Percentiles rank a stretch among this genome's conserved stretches.
phyloP scores from a whole-genome alignment of 2,888 invertebrate genomes.

The Latrodectus elegans region DNA sequence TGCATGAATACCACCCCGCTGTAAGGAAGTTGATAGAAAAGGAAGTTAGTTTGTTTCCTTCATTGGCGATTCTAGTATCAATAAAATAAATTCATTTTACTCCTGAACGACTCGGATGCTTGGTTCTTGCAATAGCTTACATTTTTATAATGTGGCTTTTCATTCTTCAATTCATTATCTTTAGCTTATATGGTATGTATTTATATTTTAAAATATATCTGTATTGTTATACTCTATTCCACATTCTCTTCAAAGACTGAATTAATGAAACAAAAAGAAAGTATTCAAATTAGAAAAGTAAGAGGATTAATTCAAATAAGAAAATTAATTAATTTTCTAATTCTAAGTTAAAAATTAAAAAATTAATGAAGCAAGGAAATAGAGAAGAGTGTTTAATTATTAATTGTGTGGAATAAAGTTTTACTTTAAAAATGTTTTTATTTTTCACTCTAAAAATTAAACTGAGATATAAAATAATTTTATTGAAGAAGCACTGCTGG shows the following conservation, averaged over 20 bases:
- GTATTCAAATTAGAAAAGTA: too few species aligned
- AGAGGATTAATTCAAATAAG: too few species aligned
- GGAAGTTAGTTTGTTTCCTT: slow-evolving; percentile 63
- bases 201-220: background rate
- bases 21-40: slow-evolving; percentile 53
- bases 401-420: too few species aligned
- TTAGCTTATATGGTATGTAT: slow-evolving; percentile 45
- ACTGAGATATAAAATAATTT: too few species aligned
- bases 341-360: background rate
- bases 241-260: too few species aligned
- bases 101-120: slow-evolving; percentile 19
- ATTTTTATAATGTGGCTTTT: slow-evolving; percentile 41
- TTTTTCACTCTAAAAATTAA: too few species aligned
- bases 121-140: background rate
- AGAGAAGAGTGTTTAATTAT: background rate
- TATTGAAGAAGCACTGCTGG: too few species aligned
- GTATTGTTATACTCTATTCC: background rate
- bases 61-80: slow-evolving; percentile 27
- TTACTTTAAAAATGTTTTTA: too few species aligned
- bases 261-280: too few species aligned
- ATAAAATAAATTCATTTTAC: slow-evolving; percentile 44
- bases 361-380: background rate
- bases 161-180: slow-evolving; percentile 28
- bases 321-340: too few species aligned
- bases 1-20: slow-evolving; percentile 40